phyloP scores from a whole-genome alignment of 1,140 invertebrate genomes.

The Vanessa atalanta region DNA sequence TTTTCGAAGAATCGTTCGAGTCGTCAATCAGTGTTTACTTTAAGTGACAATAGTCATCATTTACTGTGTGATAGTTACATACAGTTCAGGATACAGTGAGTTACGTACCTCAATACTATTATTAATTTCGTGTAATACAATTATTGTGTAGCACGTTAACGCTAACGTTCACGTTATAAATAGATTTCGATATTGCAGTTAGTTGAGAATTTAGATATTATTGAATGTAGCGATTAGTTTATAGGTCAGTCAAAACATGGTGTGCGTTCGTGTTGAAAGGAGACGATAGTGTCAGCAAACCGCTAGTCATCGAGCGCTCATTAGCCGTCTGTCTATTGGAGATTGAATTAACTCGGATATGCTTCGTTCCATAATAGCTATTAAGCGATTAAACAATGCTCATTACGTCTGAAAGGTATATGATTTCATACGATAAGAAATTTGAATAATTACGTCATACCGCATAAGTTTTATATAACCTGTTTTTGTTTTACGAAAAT shows the following conservation, averaged over 20 bases:
- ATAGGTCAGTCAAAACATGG: constrained; percentile 37
- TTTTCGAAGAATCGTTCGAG: constrained; percentile 53
- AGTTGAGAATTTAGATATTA: constrained; percentile 15
- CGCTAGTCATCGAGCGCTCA: constrained; percentile 47
- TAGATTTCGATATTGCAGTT: background rate
- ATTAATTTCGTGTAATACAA: background rate
- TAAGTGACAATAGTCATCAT: background rate
- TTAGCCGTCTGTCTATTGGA: constrained; percentile 45
- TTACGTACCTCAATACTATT: too few relatives aligned
- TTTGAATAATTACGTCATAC: background rate
- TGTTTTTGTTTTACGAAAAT: too few relatives aligned
- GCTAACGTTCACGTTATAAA: background rate
- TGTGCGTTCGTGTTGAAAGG: constrained; percentile 35
- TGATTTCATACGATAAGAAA: constrained; percentile 31
- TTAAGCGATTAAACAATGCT: constrained; percentile 47
- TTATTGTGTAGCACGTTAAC: background rate
- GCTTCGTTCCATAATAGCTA: constrained; percentile 42
- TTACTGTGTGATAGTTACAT: constrained; percentile 11
- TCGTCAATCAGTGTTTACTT: constrained; percentile 51
- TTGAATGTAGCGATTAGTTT: constrained; percentile 36
- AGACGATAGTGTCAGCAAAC: constrained; percentile 39
- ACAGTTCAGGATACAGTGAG: too few relatives aligned
- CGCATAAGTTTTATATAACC: too few relatives aligned
- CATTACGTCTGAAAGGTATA: constrained; percentile 35
- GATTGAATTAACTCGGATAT: constrained; percentile 51